phyloP scores from a whole-genome alignment of 2,888 invertebrate species.

The Zootermopsis nevadensis region DNA sequence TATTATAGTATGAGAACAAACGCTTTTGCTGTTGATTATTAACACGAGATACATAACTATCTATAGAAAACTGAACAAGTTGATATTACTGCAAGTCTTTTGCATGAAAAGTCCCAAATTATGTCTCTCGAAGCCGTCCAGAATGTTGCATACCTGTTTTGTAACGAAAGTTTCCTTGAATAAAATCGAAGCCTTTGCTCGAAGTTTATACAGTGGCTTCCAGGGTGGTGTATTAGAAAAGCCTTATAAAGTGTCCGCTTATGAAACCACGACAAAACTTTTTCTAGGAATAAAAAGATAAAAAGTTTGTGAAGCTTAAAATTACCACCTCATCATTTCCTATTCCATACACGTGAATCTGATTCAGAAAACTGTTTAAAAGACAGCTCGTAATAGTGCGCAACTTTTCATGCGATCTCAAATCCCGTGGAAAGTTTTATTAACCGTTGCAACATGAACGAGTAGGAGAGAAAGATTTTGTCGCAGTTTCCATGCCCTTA shows the following conservation, averaged over 20 bases:
- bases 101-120: background rate
- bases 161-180: background rate
- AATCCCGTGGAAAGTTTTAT: constrained; percentile 32
- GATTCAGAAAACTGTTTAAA: constrained; percentile 35
- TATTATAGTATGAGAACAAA: too few relatives aligned
- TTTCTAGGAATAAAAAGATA: background rate
- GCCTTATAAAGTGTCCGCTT: background rate
- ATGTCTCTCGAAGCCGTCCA: background rate
- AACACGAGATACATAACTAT: background rate
- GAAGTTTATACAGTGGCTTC: background rate
- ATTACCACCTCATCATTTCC: constrained; percentile 23
- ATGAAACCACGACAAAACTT: constrained; percentile 20
- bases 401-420: constrained; percentile 24
- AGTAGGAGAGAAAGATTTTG: background rate
- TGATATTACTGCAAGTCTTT: background rate
- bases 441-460: constrained; percentile 8
- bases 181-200: background rate
- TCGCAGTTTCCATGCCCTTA: background rate
- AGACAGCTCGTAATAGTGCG: constrained; percentile 16
- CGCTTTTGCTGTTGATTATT: background rate
- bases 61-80: background rate
- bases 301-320: constrained; percentile 6
- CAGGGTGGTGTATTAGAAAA: background rate
- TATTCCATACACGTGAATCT: constrained; percentile 33
- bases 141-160: background rate